A percentile compares a stretch with the other conserved stretches of the same genome.
Evolutionary conservation across 2,888 invertebrate species (phyloP).

Genomic region (Drosophila pegasa): DNA sequence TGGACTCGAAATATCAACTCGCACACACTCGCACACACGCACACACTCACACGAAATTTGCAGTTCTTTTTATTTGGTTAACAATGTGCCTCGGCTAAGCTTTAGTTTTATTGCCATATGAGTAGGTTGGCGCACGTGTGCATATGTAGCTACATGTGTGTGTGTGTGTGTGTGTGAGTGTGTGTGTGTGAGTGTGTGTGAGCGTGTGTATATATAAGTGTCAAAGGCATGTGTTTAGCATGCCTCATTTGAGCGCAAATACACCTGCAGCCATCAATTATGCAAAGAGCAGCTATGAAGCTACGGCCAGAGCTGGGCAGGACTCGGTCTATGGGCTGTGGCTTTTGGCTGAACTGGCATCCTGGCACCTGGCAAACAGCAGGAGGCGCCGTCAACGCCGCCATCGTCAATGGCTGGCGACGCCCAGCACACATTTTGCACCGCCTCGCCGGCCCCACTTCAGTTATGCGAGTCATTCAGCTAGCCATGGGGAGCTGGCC

Average conservation of each 20-base stretch:
- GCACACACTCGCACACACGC: constrained; percentile 18
- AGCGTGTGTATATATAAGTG: constrained; percentile 59
- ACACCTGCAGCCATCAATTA: constrained; percentile 81
- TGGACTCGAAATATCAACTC: constrained; percentile 37
- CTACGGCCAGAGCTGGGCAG: neutral
- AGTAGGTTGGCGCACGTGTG: constrained; percentile 22
- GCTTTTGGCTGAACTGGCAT: constrained; percentile 6
- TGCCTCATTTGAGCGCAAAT: constrained; percentile 79
- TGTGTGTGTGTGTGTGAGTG: constrained; percentile 5
- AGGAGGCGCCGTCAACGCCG: constrained; percentile 43
- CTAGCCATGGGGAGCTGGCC: constrained; percentile 37
- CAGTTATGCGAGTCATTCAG: constrained; percentile 43
- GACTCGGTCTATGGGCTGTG: constrained; percentile 4
- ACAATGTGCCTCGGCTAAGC: constrained; percentile 32
- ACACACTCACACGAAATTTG: constrained; percentile 32
- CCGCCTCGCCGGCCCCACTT: constrained; percentile 30
- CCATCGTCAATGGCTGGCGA: constrained; percentile 16
- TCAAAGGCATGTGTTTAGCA: constrained; percentile 79
- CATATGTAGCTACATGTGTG: constrained; percentile 8
- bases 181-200: constrained; percentile 8
- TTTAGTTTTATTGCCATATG: constrained; percentile 56
- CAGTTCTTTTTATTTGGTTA: constrained; percentile 51
- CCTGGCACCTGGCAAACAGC: constrained; percentile 23
- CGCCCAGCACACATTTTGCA: constrained; percentile 23
- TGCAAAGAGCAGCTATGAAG: constrained; percentile 64